These are phyloP conservation scores for Taurulus bubalis DNA, from an alignment of 2,113 vertebrate genomes.

Conservation along the genomic window DNA sequence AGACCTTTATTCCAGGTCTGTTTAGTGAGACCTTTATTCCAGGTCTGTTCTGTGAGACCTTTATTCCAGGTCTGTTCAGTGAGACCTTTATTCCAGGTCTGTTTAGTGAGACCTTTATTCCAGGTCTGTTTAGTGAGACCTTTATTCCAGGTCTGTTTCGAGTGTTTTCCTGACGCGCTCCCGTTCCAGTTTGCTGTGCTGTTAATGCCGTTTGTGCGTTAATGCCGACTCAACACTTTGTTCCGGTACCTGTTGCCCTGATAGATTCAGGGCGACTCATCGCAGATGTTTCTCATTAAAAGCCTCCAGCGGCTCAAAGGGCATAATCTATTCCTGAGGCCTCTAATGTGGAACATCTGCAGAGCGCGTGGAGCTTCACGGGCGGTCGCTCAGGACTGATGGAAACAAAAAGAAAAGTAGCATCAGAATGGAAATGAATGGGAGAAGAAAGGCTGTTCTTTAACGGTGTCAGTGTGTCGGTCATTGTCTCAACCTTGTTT, in stretches of 20 bases:
- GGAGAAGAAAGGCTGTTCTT: background rate
- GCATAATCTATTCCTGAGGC: background rate
- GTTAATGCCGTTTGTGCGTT: background rate
- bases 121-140: no score
- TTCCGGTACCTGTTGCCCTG: constrained; percentile 11
- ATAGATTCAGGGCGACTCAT: background rate
- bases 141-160: no score
- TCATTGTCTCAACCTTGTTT: no score
- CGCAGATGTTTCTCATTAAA: constrained; percentile 19
- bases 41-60: no score
- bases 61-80: no score
- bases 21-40: no score
- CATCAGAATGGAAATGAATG: background rate
- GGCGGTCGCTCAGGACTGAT: background rate
- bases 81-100: no score
- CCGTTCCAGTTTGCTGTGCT: background rate
- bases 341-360: constrained; percentile 24
- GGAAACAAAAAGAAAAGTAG: background rate
- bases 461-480: no score
- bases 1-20: no score
- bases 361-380: background rate
- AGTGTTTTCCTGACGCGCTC: background rate
- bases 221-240: constrained; percentile 3
- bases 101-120: no score
- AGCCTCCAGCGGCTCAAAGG: constrained; percentile 6